Conservation (phyloP, 2,113 vertebrate genomes). For the Amia ocellicauda region DNA sequence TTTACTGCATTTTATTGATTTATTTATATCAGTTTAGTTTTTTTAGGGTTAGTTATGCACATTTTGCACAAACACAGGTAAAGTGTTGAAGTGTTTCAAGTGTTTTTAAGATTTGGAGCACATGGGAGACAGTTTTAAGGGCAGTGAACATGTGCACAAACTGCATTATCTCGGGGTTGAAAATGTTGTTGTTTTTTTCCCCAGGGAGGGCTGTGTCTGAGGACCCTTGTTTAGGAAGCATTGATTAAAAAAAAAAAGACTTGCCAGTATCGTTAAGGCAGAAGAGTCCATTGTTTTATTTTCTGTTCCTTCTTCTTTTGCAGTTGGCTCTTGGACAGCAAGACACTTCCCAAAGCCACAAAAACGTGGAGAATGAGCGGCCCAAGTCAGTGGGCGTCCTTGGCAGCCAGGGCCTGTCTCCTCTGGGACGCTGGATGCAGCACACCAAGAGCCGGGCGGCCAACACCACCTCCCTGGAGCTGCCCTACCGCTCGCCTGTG, state of each 20-base stretch:
- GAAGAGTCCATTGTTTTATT: neutral
- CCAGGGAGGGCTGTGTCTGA: too few relatives aligned
- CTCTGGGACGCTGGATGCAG: conserved; percentile 72
- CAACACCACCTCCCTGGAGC: conserved; percentile 71
- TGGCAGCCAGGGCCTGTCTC: conserved; percentile 59
- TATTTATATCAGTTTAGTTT: too few relatives aligned
- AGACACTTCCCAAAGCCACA: conserved; percentile 51
- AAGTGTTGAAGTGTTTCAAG: too few relatives aligned
- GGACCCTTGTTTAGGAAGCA: too few relatives aligned
- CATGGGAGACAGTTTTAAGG: too few relatives aligned
- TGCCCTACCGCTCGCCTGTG: conserved; percentile 69
- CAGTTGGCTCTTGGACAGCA: conserved; percentile 69
- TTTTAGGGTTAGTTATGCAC: too few relatives aligned
- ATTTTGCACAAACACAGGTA: too few relatives aligned
- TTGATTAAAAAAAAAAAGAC: neutral
- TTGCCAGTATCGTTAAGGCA: neutral
- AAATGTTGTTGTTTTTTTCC: too few relatives aligned
- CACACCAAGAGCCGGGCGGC: conserved; percentile 63
- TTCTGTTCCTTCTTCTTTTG: conserved; percentile 8
- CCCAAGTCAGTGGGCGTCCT: conserved; percentile 64
- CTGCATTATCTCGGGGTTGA: neutral
- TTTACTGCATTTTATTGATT: too few relatives aligned
- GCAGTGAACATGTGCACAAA: too few relatives aligned
- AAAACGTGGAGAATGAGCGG: conserved; percentile 53
- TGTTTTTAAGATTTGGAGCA: too few relatives aligned